Evolutionary conservation across 2,113 vertebrate genomes (phyloP), one percentile per base, ranked within the genome.

Genomic region (Ceratotherium simum): DNA sequence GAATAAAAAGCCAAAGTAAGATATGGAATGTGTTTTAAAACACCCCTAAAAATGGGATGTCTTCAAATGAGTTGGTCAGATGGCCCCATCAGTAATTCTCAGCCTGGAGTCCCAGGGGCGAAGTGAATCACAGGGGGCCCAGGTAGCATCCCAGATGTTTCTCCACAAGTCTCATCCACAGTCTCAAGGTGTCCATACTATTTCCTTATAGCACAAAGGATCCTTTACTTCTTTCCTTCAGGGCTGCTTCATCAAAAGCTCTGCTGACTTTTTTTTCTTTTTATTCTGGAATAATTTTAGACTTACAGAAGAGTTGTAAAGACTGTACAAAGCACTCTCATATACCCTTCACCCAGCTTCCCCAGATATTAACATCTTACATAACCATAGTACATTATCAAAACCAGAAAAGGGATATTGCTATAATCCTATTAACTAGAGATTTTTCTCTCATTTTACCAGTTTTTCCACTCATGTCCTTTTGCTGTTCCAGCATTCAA

Each of bases 261-360:
- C 58, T 81, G 23, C 84, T 4, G n/a, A 62, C 36, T 54, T 70
- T 58, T 36, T 48, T 6, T 1, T 82, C 42, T 58, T 48, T 69
- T 58, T 48, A 72, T 81, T 95, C 78, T 70, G 18, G 87, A 95
- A 84, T 83, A 92, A 91, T 87, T 93, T 95, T 93, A 96, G 65
- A 65, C 54, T 72, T 76, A 62, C 0, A 80, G 85, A 95, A 84
- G 81, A 80, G 16, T 11, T 75, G 20, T 36, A 56, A 97, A 69
- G 12, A 76, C 33, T 62, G 33, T 48, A 56, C 76, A 76, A 39
- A 89, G 60, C 78, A 23, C 21, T n/a, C 31, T 42, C 67, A 84
- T 29, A 46, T 46, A 18, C 9, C 69, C 8, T 70, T 87, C 67
- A 67, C 31, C 82, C 48, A 92, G 70, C 29, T 82, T 69, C 75